Percentiles rank a stretch among this genome's conserved stretches.
phyloP scores from a whole-genome alignment of 2,888 invertebrate genomes.

The Nyleta sp. region DNA sequence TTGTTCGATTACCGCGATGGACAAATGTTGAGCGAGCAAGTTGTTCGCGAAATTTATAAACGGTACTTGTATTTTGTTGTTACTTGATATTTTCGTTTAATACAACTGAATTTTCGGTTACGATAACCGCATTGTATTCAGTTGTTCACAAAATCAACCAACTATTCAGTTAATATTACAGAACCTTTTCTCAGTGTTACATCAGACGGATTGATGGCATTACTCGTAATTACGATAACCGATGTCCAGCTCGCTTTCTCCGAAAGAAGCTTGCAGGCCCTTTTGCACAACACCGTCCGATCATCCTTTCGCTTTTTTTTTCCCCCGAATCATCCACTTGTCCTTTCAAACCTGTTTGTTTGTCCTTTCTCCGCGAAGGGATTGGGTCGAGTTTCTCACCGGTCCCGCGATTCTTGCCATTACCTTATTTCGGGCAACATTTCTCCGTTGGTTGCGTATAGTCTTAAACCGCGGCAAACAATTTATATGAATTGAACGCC shows the following conservation, averaged over 20 bases:
- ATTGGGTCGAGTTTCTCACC: conserved; percentile 2
- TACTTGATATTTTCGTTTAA: too few relatives aligned
- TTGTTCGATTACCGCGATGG: conserved; percentile 10
- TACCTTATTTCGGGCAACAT: conserved; percentile 3
- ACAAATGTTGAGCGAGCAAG: neutral
- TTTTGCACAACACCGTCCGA: conserved; percentile 33
- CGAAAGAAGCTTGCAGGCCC: conserved; percentile 34
- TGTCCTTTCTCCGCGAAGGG: conserved; percentile 29
- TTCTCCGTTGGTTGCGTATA: conserved; percentile 1
- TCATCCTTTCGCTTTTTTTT: conserved; percentile 44
- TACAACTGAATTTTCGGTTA: too few relatives aligned
- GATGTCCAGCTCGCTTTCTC: conserved; percentile 38
- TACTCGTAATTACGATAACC: conserved; percentile 23
- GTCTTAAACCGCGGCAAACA: conserved; percentile 7
- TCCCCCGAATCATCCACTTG: conserved; percentile 27
- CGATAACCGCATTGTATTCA: too few relatives aligned
- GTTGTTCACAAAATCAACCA: too few relatives aligned
- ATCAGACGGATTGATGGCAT: too few relatives aligned
- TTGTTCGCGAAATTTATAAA: neutral
- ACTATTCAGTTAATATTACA: too few relatives aligned
- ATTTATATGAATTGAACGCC: conserved; percentile 26
- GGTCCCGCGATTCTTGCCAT: conserved; percentile 1
- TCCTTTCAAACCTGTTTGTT: conserved; percentile 41
- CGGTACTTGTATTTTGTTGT: too few relatives aligned
- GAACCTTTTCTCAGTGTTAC: too few relatives aligned